These are phyloP conservation scores for Accipiter badius DNA, from an alignment of 2,797 vertebrate genomes.

Conservation along the genomic window DNA sequence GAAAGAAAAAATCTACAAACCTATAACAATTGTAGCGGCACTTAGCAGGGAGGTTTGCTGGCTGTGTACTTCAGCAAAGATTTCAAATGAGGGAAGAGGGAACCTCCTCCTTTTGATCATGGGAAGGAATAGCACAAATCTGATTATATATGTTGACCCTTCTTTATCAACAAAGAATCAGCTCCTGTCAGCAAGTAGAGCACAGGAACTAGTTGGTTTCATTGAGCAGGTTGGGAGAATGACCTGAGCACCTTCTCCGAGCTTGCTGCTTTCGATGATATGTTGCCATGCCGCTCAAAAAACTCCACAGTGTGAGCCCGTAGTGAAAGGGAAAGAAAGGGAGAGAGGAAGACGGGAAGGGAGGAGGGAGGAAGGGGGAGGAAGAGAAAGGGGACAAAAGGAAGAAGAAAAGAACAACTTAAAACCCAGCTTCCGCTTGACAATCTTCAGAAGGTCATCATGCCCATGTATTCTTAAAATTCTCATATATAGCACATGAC, in stretches of 20 bases:
- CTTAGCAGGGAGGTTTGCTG: slow-evolving; percentile 48
- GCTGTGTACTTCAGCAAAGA: slow-evolving; percentile 45
- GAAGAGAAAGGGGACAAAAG: background rate
- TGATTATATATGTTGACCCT: slow-evolving; percentile 69
- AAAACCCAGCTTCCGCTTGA: background rate
- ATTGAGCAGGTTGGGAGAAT: background rate
- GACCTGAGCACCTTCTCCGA: slow-evolving; percentile 4
- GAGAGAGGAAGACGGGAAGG: background rate
- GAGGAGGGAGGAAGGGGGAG: background rate
- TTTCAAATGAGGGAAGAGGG: slow-evolving; percentile 50
- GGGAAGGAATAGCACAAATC: slow-evolving; percentile 65
- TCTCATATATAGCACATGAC: background rate
- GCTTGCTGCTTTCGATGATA: background rate
- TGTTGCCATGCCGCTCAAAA: background rate
- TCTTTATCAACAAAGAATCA: slow-evolving; percentile 66
- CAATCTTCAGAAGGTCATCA: background rate
- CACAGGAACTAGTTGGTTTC: background rate
- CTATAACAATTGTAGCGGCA: background rate
- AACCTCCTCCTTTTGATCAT: slow-evolving; percentile 57
- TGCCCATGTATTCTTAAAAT: background rate
- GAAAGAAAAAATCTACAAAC: slow-evolving; percentile 13
- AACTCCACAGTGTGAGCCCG: background rate
- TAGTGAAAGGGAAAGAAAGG: background rate
- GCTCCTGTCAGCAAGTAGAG: slow-evolving; percentile 55
- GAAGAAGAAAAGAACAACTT: background rate